Evolutionary conservation across 2,888 invertebrate species (phyloP), one percentile per base, ranked within the genome.

Genomic region (Caenorhabditis angaria): DNA sequence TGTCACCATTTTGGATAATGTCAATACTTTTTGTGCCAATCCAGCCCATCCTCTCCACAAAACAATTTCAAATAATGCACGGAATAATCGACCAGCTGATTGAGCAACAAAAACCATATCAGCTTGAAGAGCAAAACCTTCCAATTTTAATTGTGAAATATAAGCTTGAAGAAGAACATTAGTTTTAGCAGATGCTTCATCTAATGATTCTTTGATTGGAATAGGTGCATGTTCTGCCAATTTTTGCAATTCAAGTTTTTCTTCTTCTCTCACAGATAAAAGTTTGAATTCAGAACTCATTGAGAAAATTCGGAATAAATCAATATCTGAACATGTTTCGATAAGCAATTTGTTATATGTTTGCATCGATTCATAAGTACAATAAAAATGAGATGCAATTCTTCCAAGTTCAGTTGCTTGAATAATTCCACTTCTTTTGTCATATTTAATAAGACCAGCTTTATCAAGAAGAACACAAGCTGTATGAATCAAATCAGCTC

Each of bases 71-170:
- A 93, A 97, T 79, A 99, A 95, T 0, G 99, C 97, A 73, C 99
- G 90, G 91, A 99, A 93, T 55, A 99, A 91, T 57, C 99, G 91
- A 1, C 94, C 93, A 0, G 99, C 99, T 0, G 95, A 96, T 89
- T 99, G 99, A 0, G 97, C 97, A 0, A 99, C 94, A 88, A 94
- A 99, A 3, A 97, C 95, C 97, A 99, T 99, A 88, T 99, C 99
- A 0, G 96, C 94, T 94, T 97, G 97, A 1, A 99, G 90, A 0
- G 97, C 97, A 88, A 99, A 97, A 0, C 99, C 97, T 87, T 99
- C 99, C 64, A 99, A 90, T 89, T 97, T 97, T 81, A 99, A 89
- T 88, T 97, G 97, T 0, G 97, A 99, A 77, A 99, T 97, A 89
- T 97, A 99, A 0, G 97, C 96, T 88, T 85, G 87, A 4, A 87